Conservation (phyloP, 1,140 invertebrate genomes). For the Drosophila seguyi region DNA sequence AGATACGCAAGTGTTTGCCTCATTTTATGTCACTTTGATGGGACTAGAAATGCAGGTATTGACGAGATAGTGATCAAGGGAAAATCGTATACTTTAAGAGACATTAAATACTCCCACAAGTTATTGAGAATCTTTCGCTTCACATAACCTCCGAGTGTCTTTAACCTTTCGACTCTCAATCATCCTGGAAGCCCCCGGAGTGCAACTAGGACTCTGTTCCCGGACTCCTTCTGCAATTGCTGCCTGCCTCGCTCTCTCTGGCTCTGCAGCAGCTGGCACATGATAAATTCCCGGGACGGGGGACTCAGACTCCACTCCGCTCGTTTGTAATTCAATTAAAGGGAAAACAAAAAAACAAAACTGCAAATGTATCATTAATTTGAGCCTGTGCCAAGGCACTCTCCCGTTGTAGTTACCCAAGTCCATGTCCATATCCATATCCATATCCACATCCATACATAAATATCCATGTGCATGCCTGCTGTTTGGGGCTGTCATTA, state of each 20-base stretch:
- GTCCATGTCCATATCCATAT: slow-evolving; percentile 13
- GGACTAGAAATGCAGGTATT: not conserved
- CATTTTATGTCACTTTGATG: slow-evolving; percentile 1
- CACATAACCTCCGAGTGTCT: not conserved
- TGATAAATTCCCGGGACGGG: slow-evolving; percentile 40
- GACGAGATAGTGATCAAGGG: not conserved
- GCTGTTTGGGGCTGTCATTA: slow-evolving; percentile 77
- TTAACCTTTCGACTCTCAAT: slow-evolving; percentile 27
- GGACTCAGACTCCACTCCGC: slow-evolving; percentile 10
- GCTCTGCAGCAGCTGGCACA: slow-evolving; percentile 51
- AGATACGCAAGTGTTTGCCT: slow-evolving; percentile 9
- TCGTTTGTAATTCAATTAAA: slow-evolving; percentile 76
- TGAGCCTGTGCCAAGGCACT: slow-evolving; percentile 53
- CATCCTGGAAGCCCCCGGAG: slow-evolving; percentile 31
- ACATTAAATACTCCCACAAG: not conserved
- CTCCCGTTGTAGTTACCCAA: slow-evolving; percentile 3
- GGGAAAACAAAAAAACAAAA: slow-evolving; percentile 57
- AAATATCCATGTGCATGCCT: slow-evolving; percentile 66
- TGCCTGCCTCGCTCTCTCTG: slow-evolving; percentile 30
- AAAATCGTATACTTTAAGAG: not conserved
- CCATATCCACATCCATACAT: slow-evolving; percentile 27
- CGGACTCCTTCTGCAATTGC: slow-evolving; percentile 21
- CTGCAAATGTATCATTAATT: slow-evolving; percentile 81
- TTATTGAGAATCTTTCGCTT: not conserved
- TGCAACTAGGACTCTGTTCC: slow-evolving; percentile 28